These are phyloP conservation scores for Brachionus sp. DNA, from an alignment of 1,140 invertebrate species.

Conservation along the genomic window DNA sequence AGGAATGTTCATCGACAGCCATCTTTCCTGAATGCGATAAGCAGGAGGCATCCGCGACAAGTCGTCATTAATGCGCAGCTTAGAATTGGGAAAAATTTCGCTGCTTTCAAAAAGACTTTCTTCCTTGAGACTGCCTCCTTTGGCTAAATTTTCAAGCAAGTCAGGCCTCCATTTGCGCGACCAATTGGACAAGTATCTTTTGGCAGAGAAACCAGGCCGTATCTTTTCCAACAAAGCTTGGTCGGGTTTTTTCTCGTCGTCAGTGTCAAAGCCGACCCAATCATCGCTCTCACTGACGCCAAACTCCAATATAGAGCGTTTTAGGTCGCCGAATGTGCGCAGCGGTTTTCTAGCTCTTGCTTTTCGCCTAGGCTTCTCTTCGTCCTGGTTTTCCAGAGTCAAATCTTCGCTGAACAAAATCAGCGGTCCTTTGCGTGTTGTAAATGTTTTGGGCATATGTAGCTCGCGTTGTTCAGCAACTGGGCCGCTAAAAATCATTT, in stretches of 20 bases:
- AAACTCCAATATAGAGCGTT: conserved; percentile 56
- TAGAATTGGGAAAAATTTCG: conserved; percentile 51
- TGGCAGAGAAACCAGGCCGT: conserved; percentile 58
- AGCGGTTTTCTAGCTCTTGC: conserved; percentile 46
- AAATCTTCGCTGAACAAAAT: conserved; percentile 58
- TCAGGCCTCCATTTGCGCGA: conserved; percentile 55
- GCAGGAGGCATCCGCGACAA: conserved; percentile 56
- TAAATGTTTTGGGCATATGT: conserved; percentile 57
- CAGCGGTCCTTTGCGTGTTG: conserved; percentile 57
- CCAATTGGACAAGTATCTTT: conserved; percentile 57
- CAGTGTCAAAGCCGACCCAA: not conserved
- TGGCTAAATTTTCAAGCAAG: conserved; percentile 54
- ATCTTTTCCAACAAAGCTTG: conserved; percentile 48
- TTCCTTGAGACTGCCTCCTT: conserved; percentile 51
- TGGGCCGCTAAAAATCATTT: not conserved
- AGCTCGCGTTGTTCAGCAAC: conserved; percentile 46
- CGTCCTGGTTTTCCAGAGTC: conserved; percentile 48
- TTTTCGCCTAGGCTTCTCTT: not conserved
- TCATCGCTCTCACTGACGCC: conserved; percentile 49
- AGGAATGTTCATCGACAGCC: conserved; percentile 40
- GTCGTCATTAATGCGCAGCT: conserved; percentile 54
- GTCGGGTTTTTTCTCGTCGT: not conserved
- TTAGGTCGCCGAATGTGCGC: conserved; percentile 56
- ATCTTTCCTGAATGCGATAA: conserved; percentile 54
- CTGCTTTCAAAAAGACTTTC: conserved; percentile 53